Percentiles rank a stretch among this genome's conserved stretches.
phyloP scores from a whole-genome alignment of 2,113 vertebrate genomes.

The Mustelus asterias region DNA sequence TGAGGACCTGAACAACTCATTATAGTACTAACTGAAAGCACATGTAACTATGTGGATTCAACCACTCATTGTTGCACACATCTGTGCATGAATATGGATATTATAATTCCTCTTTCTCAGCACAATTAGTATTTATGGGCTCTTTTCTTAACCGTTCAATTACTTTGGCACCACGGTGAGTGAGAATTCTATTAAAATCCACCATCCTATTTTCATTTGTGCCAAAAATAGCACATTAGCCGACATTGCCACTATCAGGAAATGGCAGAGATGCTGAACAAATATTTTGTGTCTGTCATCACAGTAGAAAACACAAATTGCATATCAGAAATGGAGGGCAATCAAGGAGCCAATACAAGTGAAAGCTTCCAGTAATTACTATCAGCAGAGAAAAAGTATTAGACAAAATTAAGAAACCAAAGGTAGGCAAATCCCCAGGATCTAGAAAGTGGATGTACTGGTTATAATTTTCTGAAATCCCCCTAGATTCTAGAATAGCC shows the following conservation, averaged over 20 bases:
- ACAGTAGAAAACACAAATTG: background rate
- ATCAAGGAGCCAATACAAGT: background rate
- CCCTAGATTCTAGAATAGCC: no score
- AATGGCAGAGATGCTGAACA: background rate
- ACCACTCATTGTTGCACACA: background rate
- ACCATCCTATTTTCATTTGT: background rate
- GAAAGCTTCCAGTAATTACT: background rate
- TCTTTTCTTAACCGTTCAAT: conserved; percentile 6
- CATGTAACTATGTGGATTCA: background rate
- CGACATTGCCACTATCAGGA: background rate
- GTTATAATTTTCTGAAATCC: background rate
- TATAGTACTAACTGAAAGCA: no score
- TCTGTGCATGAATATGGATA: background rate
- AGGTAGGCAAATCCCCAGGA: background rate
- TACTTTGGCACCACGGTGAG: background rate
- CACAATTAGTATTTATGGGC: background rate
- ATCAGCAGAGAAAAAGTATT: background rate
- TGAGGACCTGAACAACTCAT: background rate
- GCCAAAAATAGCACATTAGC: background rate
- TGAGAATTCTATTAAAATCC: background rate
- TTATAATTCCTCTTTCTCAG: background rate
- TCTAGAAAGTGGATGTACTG: background rate
- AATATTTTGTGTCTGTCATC: background rate
- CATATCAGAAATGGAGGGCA: background rate
- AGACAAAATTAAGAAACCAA: background rate